A percentile compares a stretch with the other conserved stretches of the same genome.
phyloP scores from a whole-genome alignment of 2,113 vertebrate genomes.

The Melospiza georgiana region DNA sequence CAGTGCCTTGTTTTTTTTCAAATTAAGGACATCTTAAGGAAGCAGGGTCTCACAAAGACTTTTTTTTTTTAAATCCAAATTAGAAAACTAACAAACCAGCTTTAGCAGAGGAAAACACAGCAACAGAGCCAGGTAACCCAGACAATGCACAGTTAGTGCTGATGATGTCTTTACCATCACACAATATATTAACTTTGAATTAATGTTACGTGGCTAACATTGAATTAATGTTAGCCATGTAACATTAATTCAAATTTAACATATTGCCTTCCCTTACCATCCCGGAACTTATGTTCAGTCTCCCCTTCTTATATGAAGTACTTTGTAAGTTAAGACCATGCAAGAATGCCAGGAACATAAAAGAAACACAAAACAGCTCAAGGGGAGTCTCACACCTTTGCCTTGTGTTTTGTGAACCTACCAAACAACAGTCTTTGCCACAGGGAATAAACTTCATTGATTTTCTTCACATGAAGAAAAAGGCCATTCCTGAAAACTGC shows the following conservation, averaged over 20 bases:
- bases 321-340: neutral
- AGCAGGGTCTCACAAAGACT: neutral
- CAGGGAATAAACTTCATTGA: neutral
- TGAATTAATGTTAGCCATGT: neutral
- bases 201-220: no score
- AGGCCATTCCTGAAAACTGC: neutral
- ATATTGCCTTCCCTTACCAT: neutral
- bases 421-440: neutral
- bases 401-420: neutral
- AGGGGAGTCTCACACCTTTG: neutral
- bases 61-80: neutral
- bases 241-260: neutral
- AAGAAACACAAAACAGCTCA: neutral
- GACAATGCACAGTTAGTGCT: neutral
- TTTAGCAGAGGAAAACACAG: neutral
- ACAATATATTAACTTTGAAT: neutral
- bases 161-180: neutral
- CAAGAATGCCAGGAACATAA: neutral
- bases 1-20: neutral
- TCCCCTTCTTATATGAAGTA: neutral
- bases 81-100: neutral
- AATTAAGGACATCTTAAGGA: neutral
- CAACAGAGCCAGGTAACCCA: neutral
- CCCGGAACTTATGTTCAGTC: rapidly evolving
- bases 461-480: neutral